A percentile compares a stretch with the other conserved stretches of the same genome.
Evolutionary conservation across 92 coral and sea anemone species (phyloP).

Genomic region (Pocillopora grandis): DNA sequence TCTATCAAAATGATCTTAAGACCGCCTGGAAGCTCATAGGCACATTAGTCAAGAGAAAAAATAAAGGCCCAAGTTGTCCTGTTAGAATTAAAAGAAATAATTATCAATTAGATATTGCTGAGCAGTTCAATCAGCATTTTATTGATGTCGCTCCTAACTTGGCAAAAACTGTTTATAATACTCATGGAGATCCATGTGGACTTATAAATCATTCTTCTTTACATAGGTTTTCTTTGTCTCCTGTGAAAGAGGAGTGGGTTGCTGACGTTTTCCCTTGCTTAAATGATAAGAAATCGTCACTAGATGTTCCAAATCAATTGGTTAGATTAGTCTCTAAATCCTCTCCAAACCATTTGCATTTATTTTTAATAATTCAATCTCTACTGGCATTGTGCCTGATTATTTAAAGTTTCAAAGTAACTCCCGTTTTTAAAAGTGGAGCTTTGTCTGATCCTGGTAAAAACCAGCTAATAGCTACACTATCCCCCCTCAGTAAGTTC

Average conservation of each 20-base stretch:
- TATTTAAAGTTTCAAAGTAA: not conserved
- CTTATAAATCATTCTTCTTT: conserved; percentile 29
- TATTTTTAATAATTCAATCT: not conserved
- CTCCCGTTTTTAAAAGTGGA: not conserved
- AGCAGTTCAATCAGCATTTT: conserved; percentile 47
- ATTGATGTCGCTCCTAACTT: conserved; percentile 36
- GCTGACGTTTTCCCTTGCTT: not conserved
- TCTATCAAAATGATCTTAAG: conserved; percentile 20
- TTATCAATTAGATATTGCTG: conserved; percentile 32
- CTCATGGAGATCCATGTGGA: conserved; percentile 24
- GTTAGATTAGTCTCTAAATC: conserved; percentile 7
- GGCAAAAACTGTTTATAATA: conserved; percentile 25
- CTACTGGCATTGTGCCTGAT: not conserved
- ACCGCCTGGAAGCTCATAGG: conserved; percentile 52
- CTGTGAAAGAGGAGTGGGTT: conserved; percentile 29
- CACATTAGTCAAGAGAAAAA: conserved; percentile 28
- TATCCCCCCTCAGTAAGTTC: not conserved
- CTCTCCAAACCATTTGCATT: conserved; percentile 1
- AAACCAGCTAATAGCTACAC: conserved; percentile 15
- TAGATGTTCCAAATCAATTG: conserved; percentile 37
- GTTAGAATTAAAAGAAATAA: conserved; percentile 29
- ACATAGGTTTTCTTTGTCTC: conserved; percentile 37
- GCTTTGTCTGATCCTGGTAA: not conserved
- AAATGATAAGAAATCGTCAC: conserved; percentile 26
- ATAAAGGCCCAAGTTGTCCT: conserved; percentile 31